Conservation (phyloP, 2,113 vertebrate species). For the Cyrtonyx montezumae region DNA sequence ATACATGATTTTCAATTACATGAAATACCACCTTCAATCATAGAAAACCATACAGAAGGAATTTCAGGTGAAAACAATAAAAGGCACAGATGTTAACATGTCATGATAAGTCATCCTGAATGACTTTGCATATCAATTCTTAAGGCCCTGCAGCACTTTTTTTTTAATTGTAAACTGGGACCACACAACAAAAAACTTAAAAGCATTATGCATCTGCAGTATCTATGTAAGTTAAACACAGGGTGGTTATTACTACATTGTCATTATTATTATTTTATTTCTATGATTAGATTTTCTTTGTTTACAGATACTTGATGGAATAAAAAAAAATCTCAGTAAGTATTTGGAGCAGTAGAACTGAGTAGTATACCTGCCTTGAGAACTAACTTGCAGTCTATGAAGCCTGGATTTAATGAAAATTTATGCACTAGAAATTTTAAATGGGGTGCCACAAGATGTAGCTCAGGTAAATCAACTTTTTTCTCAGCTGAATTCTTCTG, state of each 20-base stretch:
- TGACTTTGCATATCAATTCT: neutral
- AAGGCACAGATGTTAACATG: neutral
- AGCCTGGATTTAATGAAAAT: neutral
- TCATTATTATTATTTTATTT: neutral
- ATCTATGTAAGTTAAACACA: neutral
- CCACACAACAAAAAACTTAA: neutral
- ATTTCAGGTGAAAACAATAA: neutral
- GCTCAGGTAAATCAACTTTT: neutral
- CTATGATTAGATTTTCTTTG: neutral
- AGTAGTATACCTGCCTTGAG: neutral
- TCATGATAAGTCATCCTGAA: neutral
- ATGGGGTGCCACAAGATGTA: neutral
- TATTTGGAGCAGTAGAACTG: neutral
- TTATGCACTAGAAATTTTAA: neutral
- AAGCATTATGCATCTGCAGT: neutral
- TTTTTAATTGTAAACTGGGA: neutral
- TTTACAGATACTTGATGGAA: neutral
- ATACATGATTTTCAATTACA: neutral
- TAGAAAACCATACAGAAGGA: neutral
- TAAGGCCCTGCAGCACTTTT: neutral
- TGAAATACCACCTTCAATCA: neutral
- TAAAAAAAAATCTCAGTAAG: neutral
- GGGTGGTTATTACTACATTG: accelerated
- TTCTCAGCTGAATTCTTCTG: neutral
- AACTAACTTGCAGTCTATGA: neutral